phyloP scores from a whole-genome alignment of 2,888 invertebrate species.

The Cryptocephalus moraei region DNA sequence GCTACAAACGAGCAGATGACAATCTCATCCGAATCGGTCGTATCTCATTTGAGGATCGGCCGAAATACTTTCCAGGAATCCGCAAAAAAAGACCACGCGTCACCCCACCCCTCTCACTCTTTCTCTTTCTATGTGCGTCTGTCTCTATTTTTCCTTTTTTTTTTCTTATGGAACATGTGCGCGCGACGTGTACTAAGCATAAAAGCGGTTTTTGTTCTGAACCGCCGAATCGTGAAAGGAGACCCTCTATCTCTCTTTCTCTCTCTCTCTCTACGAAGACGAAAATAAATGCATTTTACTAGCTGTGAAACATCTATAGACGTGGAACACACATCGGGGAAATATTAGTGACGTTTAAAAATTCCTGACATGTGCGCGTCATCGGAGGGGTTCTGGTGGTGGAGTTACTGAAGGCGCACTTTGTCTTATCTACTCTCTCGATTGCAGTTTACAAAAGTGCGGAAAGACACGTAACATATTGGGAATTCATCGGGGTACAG shows the following conservation, averaged over 20 bases:
- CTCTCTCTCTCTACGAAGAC: constrained; percentile 1
- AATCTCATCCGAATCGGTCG: no score
- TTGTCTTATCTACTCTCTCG: constrained; percentile 8
- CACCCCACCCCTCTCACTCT: no score
- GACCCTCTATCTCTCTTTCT: no score
- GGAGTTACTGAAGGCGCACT: constrained; percentile 10
- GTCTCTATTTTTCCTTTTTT: no score
- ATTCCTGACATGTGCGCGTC: constrained; percentile 15
- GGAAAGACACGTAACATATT: no score
- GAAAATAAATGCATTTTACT: constrained; percentile 12
- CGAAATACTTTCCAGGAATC: background rate
- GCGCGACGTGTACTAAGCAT: constrained; percentile 11
- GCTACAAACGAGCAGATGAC: no score
- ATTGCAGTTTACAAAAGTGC: no score
- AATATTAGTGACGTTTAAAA: constrained; percentile 12
- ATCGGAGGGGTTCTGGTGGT: constrained; percentile 14
- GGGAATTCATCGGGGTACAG: no score
- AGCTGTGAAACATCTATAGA: constrained; percentile 3
- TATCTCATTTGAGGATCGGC: no score
- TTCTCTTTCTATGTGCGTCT: no score
- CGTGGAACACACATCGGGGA: constrained; percentile 2
- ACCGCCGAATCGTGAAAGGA: constrained; percentile 11
- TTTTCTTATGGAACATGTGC: constrained; percentile 4
- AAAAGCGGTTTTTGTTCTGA: constrained; percentile 11
- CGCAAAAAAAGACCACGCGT: background rate